Conservation (phyloP, 2,888 invertebrate species). For the Pterostichus madidus region DNA sequence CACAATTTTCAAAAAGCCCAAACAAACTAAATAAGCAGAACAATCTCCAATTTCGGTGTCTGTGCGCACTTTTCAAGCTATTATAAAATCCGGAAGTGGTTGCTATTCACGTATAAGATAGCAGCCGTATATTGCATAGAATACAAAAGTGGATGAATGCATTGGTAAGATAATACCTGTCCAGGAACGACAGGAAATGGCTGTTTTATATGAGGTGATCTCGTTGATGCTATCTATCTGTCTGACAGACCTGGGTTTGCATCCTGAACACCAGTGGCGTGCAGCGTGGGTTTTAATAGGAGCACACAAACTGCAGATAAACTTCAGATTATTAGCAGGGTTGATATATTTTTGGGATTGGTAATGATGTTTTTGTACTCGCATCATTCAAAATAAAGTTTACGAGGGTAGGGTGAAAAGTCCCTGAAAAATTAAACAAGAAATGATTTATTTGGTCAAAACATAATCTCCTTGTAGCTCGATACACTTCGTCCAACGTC, state of each 20-base stretch:
- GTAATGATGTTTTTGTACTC: no score
- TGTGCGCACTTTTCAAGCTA: background rate
- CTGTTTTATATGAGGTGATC: constrained; percentile 1
- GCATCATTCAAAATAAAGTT: no score
- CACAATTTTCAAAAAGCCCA: background rate
- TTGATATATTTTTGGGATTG: no score
- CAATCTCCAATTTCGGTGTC: constrained; percentile 35
- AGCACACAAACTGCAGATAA: no score
- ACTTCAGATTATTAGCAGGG: no score
- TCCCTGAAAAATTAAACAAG: no score
- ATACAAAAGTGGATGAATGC: constrained; percentile 2
- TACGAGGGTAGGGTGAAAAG: no score
- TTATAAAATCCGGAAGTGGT: constrained; percentile 39
- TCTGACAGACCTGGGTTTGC: background rate
- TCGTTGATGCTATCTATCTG: constrained; percentile 35
- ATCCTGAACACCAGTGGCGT: background rate
- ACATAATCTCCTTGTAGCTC: no score
- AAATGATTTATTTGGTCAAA: no score
- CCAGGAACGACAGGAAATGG: constrained; percentile 21
- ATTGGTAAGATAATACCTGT: constrained; percentile 35
- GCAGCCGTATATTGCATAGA: background rate
- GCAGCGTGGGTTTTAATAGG: no score
- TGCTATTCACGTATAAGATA: constrained; percentile 21
- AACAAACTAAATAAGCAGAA: constrained; percentile 11
- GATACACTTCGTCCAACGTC: no score